Evolutionary conservation across 2,888 invertebrate species (phyloP).

Genomic region (Auanema freiburgensis): DNA sequence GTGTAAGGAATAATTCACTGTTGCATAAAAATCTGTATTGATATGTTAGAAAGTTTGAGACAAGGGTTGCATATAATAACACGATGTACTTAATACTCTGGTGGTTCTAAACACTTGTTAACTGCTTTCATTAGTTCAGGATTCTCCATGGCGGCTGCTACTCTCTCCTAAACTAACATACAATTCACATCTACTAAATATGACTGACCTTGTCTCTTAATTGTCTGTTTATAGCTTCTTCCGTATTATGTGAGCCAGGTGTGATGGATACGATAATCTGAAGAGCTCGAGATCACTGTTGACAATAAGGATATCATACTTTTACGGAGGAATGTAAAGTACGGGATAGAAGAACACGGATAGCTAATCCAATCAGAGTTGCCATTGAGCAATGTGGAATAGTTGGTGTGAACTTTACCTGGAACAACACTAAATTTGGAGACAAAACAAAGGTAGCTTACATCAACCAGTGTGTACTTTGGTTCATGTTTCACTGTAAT

Average conservation of each 20-base stretch:
- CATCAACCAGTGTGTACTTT: constrained; percentile 51
- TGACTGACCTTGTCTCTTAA: constrained; percentile 77
- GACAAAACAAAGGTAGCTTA: constrained; percentile 17
- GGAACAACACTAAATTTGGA: constrained; percentile 2
- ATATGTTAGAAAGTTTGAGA: constrained; percentile 3
- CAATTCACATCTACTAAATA: background rate
- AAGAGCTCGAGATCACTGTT: background rate
- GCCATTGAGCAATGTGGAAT: constrained; percentile 99
- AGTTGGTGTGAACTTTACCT: constrained; percentile 82
- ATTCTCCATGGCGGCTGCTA: constrained; percentile 95
- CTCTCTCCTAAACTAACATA: constrained; percentile 82
- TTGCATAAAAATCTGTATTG: background rate
- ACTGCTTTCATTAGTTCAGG: constrained; percentile 85
- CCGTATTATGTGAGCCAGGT: constrained; percentile 88
- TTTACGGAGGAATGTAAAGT: constrained; percentile 74
- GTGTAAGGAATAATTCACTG: too few species aligned
- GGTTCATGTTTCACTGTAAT: constrained; percentile 48
- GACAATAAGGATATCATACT: constrained; percentile 16
- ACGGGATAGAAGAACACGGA: constrained; percentile 85
- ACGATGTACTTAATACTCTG: constrained; percentile 14
- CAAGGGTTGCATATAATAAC: constrained; percentile 5
- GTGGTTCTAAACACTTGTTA: constrained; percentile 79
- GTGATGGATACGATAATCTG: constrained; percentile 67
- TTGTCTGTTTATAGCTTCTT: constrained; percentile 90
- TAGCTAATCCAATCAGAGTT: constrained; percentile 87